Conservation (phyloP, 2,888 invertebrate species). For the Chironomus tentans region DNA sequence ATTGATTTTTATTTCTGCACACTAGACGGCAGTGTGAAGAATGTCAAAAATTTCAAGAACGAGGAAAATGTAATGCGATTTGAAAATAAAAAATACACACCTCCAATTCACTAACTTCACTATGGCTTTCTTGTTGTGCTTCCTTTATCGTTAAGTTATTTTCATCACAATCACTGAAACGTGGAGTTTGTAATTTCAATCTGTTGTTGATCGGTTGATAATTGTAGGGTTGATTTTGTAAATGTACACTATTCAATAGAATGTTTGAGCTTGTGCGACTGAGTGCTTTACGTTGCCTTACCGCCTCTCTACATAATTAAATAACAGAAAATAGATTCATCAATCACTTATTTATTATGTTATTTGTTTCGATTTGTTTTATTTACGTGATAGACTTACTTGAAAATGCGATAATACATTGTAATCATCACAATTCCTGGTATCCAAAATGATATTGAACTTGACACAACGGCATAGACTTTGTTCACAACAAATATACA, state of each 20-base stretch:
- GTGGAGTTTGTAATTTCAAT: slow-evolving; percentile 45
- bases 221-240: slow-evolving; percentile 65
- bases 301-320: slow-evolving; percentile 54
- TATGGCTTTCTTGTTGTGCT: slow-evolving; percentile 38
- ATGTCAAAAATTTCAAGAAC: neutral
- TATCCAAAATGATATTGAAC: slow-evolving; percentile 87
- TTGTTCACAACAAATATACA: slow-evolving; percentile 80
- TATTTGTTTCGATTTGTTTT: neutral
- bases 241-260: slow-evolving; percentile 72
- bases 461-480: slow-evolving; percentile 79
- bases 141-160: slow-evolving; percentile 39
- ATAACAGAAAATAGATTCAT: slow-evolving; percentile 31
- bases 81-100: slow-evolving; percentile 33
- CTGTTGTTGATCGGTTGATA: slow-evolving; percentile 50
- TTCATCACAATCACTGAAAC: slow-evolving; percentile 53
- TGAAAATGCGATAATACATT: slow-evolving; percentile 78
- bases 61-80: neutral
- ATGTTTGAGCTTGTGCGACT: slow-evolving; percentile 81
- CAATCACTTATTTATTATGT: neutral
- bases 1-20: too few species aligned
- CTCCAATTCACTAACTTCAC: slow-evolving; percentile 43
- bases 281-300: slow-evolving; percentile 70
- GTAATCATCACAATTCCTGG: slow-evolving; percentile 86
- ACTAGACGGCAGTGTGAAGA: too few species aligned
- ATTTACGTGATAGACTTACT: slow-evolving; percentile 34